phyloP scores from a whole-genome alignment of 1,140 invertebrate genomes.

The Xylocopa sonorina region DNA sequence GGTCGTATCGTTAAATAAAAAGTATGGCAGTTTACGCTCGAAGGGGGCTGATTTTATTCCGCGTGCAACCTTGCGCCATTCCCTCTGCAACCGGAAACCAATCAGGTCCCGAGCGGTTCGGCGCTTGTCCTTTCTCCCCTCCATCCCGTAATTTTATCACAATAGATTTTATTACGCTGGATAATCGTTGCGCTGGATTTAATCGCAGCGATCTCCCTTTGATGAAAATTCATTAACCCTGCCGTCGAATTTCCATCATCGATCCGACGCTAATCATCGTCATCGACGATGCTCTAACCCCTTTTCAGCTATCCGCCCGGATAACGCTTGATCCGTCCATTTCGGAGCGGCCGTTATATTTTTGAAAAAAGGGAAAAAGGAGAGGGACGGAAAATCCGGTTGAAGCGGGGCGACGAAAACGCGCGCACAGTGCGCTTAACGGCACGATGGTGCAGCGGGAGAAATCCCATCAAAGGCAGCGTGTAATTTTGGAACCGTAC shows the following conservation, averaged over 20 bases:
- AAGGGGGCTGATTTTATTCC: conserved; percentile 13
- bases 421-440: conserved; percentile 29
- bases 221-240: background rate
- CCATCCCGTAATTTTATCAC: too few relatives aligned
- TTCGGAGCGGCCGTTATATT: background rate
- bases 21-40: background rate
- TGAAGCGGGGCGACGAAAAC: conserved; percentile 9
- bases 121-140: too few relatives aligned
- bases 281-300: background rate
- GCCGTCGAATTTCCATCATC: background rate
- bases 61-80: background rate
- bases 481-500: conserved; percentile 47
- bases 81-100: background rate
- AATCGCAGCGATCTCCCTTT: background rate
- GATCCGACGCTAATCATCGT: background rate
- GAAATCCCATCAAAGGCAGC: conserved; percentile 55
- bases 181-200: too few relatives aligned
- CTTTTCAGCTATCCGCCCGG: background rate
- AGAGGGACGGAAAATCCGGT: too few relatives aligned
- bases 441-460: conserved; percentile 15
- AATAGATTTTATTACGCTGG: too few relatives aligned
- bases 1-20: background rate
- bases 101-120: background rate
- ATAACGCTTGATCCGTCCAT: background rate
- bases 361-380: conserved; percentile 18